Conservation (phyloP, 2,113 vertebrate species). For the Antidorcas marsupialis region DNA sequence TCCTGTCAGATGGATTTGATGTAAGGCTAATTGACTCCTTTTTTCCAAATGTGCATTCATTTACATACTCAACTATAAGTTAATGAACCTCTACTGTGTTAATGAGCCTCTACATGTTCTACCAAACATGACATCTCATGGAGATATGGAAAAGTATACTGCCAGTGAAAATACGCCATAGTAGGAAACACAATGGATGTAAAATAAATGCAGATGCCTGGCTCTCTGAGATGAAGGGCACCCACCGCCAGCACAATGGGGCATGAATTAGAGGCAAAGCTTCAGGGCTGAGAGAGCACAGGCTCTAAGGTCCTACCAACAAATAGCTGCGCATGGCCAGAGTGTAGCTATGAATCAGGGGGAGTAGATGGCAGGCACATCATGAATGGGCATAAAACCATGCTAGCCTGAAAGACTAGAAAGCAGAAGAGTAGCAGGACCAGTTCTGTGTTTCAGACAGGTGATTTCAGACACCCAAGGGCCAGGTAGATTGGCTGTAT, state of each 20-base stretch:
- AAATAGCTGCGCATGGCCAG: accelerated
- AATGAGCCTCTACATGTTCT: no score
- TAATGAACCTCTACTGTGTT: not conserved
- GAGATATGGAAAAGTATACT: not conserved
- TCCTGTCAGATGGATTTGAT: not conserved
- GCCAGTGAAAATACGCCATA: not conserved
- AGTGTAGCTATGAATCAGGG: not conserved
- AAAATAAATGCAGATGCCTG: not conserved
- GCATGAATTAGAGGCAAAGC: not conserved
- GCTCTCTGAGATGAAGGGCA: not conserved
- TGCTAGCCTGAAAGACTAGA: not conserved
- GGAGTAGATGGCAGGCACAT: not conserved
- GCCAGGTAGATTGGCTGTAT: not conserved
- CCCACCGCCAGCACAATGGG: not conserved
- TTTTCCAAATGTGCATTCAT: not conserved
- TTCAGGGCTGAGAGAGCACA: not conserved
- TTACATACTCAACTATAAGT: not conserved
- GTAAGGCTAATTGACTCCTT: not conserved
- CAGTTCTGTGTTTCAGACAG: not conserved
- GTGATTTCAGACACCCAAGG: not conserved
- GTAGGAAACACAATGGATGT: not conserved
- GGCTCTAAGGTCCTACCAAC: not conserved
- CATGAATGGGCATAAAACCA: not conserved
- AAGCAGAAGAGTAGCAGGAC: no score
- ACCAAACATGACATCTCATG: not conserved